Base-by-base conservation (phyloP, 23 tunicate species). In the Ascidia mentula region DNA sequence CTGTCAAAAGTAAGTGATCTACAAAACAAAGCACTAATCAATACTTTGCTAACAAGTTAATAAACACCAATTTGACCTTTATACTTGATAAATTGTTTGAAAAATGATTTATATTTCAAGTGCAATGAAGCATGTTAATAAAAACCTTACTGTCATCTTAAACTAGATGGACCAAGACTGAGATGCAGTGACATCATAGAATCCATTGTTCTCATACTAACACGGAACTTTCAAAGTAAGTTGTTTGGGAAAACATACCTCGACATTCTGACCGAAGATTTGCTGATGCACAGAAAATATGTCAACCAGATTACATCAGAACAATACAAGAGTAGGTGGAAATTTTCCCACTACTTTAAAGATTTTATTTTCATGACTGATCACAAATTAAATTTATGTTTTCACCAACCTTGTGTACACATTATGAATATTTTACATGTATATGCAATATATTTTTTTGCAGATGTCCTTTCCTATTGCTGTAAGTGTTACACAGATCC, bases 141-240 rank as follows among this genome's bases (percentile, higher is more conserved):
- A n/a, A n/a, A n/a, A n/a, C n/a, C n/a, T n/a, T n/a, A n/a, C n/a
- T n/a, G n/a, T n/a, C n/a, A n/a, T n/a, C n/a, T n/a, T n/a, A n/a
- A n/a, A n/a, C n/a, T n/a, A 53, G 65, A 9, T 53, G 65, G 65
- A 53, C 65, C 65, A 3, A 53, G 24, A 53, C 65, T 53, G 65
- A 53, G 24, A 9, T 53, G 65, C 65, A 53, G 65, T 53, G 65
- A 53, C 1, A 53, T 53, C 24, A 28, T 53, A 20, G 65, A 53
- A 53, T 53, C 65, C 28, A 53, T 53, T 9, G 28, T 53, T 3
- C 22, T 53, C 65, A 53, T 53, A 26, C 24, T 53, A 53, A 53
- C 22, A 9, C 65, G 65, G 2, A 53, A 53, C 65, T 53, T 53
- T 53, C 65, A 53, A 53, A 53, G 65, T 53, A 53, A 53, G 24